Evolutionary conservation across 1,140 invertebrate genomes (phyloP).

Genomic region (Drosophila athabasca): DNA sequence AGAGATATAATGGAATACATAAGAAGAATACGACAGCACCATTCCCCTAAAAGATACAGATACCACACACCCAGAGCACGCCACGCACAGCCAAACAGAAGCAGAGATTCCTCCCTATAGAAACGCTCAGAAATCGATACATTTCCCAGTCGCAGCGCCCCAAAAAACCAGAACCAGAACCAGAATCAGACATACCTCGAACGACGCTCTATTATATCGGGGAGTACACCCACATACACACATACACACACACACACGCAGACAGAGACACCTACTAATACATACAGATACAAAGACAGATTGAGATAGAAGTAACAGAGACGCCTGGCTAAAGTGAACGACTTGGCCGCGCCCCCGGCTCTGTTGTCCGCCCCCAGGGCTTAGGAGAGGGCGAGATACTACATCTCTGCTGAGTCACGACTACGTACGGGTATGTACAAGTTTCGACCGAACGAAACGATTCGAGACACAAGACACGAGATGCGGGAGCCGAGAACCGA

Average conservation of each 20-base stretch:
- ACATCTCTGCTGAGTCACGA: slow-evolving; percentile 52
- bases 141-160: slow-evolving; percentile 50
- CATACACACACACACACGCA: slow-evolving; percentile 22
- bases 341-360: slow-evolving; percentile 28
- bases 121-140: slow-evolving; percentile 60
- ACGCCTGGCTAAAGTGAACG: slow-evolving; percentile 51
- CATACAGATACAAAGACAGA: slow-evolving; percentile 3
- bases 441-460: too few species aligned
- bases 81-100: background rate
- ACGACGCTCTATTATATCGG: slow-evolving; percentile 53
- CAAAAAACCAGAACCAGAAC: slow-evolving; percentile 51
- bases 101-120: slow-evolving; percentile 16
- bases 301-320: slow-evolving; percentile 43
- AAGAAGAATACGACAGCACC: slow-evolving; percentile 40
- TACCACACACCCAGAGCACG: too few species aligned
- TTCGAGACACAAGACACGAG: too few species aligned
- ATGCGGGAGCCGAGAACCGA: too few species aligned
- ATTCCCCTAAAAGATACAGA: slow-evolving; percentile 14
- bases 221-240: slow-evolving; percentile 21
- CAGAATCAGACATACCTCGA: slow-evolving; percentile 26
- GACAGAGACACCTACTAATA: slow-evolving; percentile 21
- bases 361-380: slow-evolving; percentile 4
- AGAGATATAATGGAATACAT: slow-evolving; percentile 55
- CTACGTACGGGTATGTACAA: slow-evolving; percentile 11
- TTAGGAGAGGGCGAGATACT: slow-evolving; percentile 10